These are phyloP conservation scores for Xylota segnis DNA, from an alignment of 2,888 invertebrate species.

Conservation along the genomic window DNA sequence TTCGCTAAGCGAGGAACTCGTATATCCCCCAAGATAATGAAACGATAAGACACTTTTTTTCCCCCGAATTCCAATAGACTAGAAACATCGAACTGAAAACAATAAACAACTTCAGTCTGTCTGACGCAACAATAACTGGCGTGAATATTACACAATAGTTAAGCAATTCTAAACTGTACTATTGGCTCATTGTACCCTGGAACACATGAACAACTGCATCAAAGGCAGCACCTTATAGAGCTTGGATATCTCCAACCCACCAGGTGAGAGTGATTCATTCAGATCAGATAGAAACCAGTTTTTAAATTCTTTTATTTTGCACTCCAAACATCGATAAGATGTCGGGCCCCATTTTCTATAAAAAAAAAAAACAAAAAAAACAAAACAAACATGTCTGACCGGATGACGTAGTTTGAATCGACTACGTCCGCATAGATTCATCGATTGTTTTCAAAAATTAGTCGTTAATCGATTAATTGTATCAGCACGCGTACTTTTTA, in stretches of 20 bases:
- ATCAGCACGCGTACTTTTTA: slow-evolving; percentile 13
- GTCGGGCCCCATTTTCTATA: neutral
- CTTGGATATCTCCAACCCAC: neutral
- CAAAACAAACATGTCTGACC: neutral
- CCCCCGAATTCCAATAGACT: neutral
- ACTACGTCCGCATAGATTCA: slow-evolving; percentile 7
- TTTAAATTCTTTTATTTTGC: neutral
- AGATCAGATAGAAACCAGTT: neutral
- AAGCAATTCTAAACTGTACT: neutral
- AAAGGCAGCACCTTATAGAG: neutral
- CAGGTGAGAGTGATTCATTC: slow-evolving; percentile 2
- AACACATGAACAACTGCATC: neutral
- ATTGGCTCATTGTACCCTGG: neutral
- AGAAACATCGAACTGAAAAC: neutral
- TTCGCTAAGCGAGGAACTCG: neutral
- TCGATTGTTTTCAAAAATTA: neutral
- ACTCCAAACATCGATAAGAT: neutral
- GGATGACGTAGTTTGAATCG: slow-evolving; percentile 13
- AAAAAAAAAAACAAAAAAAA: neutral
- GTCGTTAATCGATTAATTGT: slow-evolving; percentile 29
- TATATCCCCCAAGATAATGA: neutral
- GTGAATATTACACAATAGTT: neutral
- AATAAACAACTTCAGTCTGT: neutral
- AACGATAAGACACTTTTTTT: neutral
- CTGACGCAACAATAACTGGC: neutral